Base-by-base conservation (phyloP, 2,797 vertebrate genomes). In the Hybognathus amarus region DNA sequence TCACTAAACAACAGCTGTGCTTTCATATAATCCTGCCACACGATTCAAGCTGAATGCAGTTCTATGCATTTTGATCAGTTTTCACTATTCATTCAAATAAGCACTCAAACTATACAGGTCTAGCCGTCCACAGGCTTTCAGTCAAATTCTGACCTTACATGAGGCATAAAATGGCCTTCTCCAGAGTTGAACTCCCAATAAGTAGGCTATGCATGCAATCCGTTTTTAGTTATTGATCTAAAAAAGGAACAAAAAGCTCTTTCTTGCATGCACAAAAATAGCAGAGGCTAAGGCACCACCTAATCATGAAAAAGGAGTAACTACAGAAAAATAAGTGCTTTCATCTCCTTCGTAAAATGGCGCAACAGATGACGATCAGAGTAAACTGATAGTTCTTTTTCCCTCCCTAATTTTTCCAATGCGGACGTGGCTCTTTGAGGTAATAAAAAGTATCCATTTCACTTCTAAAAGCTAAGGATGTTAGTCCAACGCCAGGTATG, bases 211-310 rank as follows among this genome's bases (percentile, higher is more conserved):
- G n/a, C 87, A 85, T 80, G 85, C 89, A 89, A 88, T 85, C 89
- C 87, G 87, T 85, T 83, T 85, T 87, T 90, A 90, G 91, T 91
- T 87, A 91, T 90, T 89, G 68, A 90, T 91, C 82, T 90, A 88
- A 92, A 89, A 93, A 88, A 91, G 88, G 89, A 92, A 36, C 52
- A 77, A 33, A 45, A 77, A 90, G 80, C 87, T 85, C 70, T 91
- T 90, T 92, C 91, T 92, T 80, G 52, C 93, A 93, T 93, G 91
- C 91, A 89, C 87, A 89, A 71, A 84, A 83, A 83, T 86, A 88
- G 71, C 85, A 90, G 89, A 93, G 92, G 90, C 90, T 91, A 94
- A 94, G 92, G 92, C 93, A 92, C 91, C 91, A 89, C 90, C 92
- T 90, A 91, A 88, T 92, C 87, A 89, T 90, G 82, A 91, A 91